Percentiles rank a stretch among this genome's conserved stretches.
Evolutionary conservation across 2,888 invertebrate species (phyloP).

Genomic region (Agrotis segetum): DNA sequence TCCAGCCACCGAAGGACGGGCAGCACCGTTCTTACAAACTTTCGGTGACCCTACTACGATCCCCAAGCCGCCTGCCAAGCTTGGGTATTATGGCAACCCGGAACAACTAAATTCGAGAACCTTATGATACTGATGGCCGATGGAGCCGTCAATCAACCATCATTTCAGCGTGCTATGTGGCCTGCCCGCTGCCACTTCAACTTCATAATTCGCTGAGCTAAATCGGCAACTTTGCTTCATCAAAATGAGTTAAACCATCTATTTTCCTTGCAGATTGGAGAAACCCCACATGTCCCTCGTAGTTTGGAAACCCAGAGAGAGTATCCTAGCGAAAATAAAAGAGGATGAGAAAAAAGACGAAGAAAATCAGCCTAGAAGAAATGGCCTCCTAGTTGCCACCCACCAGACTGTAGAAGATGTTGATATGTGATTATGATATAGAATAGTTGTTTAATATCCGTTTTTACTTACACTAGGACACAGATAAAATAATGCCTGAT

Average conservation of each 20-base stretch:
- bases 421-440: conserved; percentile 80
- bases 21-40: too few species aligned
- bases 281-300: conserved; percentile 95
- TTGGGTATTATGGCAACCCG: too few species aligned
- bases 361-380: conserved; percentile 72
- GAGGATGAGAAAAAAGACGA: conserved; percentile 76
- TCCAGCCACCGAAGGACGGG: too few species aligned
- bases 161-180: too few species aligned
- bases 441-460: not conserved
- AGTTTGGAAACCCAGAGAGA: conserved; percentile 94
- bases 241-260: not conserved
- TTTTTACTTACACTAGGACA: not conserved
- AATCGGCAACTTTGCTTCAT: too few species aligned
- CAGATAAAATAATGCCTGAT: not conserved
- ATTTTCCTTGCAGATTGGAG: conserved; percentile 87
- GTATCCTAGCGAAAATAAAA: conserved; percentile 80
- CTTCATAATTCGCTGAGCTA: too few species aligned
- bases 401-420: conserved; percentile 79
- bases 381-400: conserved; percentile 79
- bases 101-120: too few species aligned
- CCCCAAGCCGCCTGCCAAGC: too few species aligned
- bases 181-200: too few species aligned
- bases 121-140: too few species aligned
- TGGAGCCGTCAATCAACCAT: too few species aligned
- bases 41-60: too few species aligned